Conservation (phyloP, 2,797 vertebrate species). For the Aldrovandia affinis region DNA sequence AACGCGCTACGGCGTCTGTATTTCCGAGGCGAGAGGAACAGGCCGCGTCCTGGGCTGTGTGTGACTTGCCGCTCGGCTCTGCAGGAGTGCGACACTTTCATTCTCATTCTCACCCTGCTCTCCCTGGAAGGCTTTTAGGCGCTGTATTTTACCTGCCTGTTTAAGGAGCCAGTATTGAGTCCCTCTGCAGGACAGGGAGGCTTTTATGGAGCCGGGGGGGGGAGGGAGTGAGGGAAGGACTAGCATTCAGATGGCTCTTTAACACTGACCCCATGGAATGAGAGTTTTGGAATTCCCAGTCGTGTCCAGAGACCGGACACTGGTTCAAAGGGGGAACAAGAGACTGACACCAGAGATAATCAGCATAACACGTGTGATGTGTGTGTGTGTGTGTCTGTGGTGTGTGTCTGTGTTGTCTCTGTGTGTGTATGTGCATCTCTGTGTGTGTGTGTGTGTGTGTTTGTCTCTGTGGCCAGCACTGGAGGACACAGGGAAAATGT, state of each 20-base stretch:
- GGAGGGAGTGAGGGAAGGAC: background rate
- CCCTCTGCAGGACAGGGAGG: background rate
- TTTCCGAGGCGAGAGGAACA: background rate
- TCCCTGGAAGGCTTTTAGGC: background rate
- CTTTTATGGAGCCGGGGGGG: background rate
- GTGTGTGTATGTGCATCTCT: background rate
- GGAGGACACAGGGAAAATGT: background rate
- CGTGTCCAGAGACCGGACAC: background rate
- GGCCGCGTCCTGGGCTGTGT: background rate
- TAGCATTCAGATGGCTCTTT: background rate
- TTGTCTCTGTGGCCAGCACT: background rate
- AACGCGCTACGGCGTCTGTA: background rate
- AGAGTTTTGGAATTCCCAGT: background rate
- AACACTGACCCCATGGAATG: too few species aligned
- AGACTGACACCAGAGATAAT: background rate
- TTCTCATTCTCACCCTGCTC: background rate
- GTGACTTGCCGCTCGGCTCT: background rate
- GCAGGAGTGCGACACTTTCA: background rate
- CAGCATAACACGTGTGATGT: background rate
- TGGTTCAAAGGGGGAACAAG: background rate
- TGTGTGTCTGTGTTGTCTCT: too few species aligned
- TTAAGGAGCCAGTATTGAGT: background rate
- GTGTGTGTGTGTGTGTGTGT: too few species aligned
- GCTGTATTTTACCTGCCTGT: background rate
- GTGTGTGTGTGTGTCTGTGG: background rate